phyloP scores from a whole-genome alignment of 2,888 invertebrate genomes.

The Ypsolopha sequella region DNA sequence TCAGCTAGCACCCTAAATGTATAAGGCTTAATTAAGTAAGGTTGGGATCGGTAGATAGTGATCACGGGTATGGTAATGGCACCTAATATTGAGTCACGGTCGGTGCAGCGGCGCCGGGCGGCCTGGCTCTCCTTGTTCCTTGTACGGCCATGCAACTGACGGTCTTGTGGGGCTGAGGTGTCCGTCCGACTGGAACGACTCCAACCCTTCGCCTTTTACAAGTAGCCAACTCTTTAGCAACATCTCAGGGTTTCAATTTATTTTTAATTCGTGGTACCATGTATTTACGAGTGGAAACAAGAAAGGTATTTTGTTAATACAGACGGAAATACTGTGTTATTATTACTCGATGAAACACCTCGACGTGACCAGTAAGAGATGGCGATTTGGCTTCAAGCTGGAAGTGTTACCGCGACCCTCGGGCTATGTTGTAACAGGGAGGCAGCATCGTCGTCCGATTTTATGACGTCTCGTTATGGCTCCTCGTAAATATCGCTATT shows the following conservation, averaged over 20 bases:
- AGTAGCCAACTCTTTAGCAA: no score
- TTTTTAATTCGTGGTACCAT: no score
- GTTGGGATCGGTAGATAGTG: conserved; percentile 41
- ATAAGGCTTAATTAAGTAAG: conserved; percentile 45
- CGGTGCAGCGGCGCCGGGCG: conserved; percentile 29
- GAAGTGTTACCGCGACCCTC: neutral
- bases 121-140: neutral
- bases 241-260: no score
- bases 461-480: conserved; percentile 13
- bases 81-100: conserved; percentile 47
- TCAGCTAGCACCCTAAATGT: conserved; percentile 45
- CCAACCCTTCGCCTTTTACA: neutral
- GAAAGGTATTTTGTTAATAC: no score
- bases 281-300: no score
- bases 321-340: no score
- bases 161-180: no score
- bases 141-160: neutral
- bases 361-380: no score
- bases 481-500: conserved; percentile 11
- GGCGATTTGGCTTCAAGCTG: neutral
- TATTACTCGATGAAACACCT: no score
- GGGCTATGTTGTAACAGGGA: conserved; percentile 8
- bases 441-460: conserved; percentile 10
- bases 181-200: neutral
- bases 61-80: conserved; percentile 43